Conservation (phyloP, 2,797 vertebrate species). For the Danio jaintianensis region DNA sequence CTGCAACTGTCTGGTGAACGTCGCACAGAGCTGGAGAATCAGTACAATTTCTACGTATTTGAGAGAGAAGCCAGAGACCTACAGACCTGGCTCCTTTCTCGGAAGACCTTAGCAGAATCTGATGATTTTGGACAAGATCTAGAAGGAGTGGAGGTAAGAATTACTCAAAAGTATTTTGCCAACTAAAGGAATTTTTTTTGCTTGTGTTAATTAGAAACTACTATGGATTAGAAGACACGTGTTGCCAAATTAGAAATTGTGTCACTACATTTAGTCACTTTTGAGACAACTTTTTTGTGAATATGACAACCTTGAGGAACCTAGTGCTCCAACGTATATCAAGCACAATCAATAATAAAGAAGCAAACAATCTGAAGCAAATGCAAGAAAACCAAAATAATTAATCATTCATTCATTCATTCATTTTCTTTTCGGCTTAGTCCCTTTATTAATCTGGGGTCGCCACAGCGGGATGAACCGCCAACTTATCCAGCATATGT, state of each 20-base stretch:
- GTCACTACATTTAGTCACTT: background rate
- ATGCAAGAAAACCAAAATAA: too few species aligned
- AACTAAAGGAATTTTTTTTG: background rate
- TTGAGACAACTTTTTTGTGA: too few species aligned
- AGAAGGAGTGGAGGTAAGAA: slow-evolving; percentile 82
- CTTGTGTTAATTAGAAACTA: background rate
- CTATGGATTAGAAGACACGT: background rate
- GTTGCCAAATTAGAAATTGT: too few species aligned
- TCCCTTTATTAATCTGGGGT: too few species aligned
- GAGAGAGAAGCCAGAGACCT: slow-evolving; percentile 85
- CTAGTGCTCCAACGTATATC: too few species aligned
- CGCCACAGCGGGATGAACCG: too few species aligned
- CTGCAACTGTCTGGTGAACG: slow-evolving; percentile 73
- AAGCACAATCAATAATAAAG: too few species aligned
- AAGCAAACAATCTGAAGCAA: too few species aligned
- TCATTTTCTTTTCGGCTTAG: too few species aligned
- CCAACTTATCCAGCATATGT: too few species aligned
- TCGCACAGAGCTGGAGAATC: slow-evolving; percentile 75
- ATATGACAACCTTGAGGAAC: background rate
- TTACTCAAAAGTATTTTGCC: background rate
- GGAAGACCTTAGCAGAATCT: slow-evolving; percentile 77
- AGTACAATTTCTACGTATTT: slow-evolving; percentile 82
- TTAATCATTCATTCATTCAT: too few species aligned
- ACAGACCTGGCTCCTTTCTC: slow-evolving; percentile 84
- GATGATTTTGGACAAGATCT: slow-evolving; percentile 87